Base-by-base conservation (phyloP, 2,113 vertebrate species). In the Vimba vimba region DNA sequence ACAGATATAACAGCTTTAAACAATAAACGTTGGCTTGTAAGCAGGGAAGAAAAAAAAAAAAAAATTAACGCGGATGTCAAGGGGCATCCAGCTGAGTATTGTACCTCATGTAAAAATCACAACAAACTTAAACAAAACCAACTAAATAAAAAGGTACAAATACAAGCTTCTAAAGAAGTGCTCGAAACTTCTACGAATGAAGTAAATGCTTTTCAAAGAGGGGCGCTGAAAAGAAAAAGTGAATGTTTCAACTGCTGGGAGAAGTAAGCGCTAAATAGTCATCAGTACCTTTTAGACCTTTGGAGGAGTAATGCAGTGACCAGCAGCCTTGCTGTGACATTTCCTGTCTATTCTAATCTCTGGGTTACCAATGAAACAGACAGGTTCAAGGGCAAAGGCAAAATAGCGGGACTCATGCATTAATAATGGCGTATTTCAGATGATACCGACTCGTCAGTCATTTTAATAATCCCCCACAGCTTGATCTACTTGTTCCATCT, bases 391-490 rank as follows among this genome's bases (percentile, higher is more conserved):
- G 95, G 94, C 94, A 93, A 90, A 89, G 90, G 93, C 93, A 91
- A 93, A 94, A 92, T 94, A 92, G 93, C 92, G 88, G 92, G 94
- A 91, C 90, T 94, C 94, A 94, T 94, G 93, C 93, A 96, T 96
- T 94, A 95, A 96, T 96, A 95, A 96, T 95, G 93, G 73, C 87
- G 92, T 89, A 89, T 95, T 95, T 95, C 94, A 93, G 94, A 93
- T 93, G 94, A 94, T 94, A 94, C 91, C 91, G 91, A 94, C 92
- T 95, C 95, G 94, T 95, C 94, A 94, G 94, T 95, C 95, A 95
- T 95, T 95, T 95, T 95, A 95, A 94, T 95, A 95, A 95, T 95
- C 95, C 94, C 95, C 94, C 95, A 95, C 95, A 95, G 95, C 94
- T 95, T 96, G 94, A 95, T 95, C 93, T 93, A 94, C 94, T 94